These are phyloP conservation scores for Pteronura brasiliensis DNA, from an alignment of 2,113 vertebrate genomes.

Conservation along the genomic window DNA sequence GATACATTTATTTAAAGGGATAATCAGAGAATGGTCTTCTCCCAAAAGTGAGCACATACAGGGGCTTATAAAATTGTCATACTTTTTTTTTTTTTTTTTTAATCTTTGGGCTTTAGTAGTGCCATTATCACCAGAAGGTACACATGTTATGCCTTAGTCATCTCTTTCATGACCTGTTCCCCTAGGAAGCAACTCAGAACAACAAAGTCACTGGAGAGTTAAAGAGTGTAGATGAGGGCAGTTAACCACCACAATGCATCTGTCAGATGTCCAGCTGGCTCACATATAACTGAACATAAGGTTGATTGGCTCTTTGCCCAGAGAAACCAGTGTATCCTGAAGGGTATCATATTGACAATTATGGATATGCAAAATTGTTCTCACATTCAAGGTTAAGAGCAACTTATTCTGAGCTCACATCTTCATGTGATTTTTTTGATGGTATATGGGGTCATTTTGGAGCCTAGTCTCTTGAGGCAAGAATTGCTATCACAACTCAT, in stretches of 20 bases:
- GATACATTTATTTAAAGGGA: background rate
- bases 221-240: constrained; percentile 26
- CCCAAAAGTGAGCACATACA: background rate
- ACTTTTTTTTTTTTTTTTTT: background rate
- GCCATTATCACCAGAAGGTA: background rate
- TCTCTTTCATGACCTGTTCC: background rate
- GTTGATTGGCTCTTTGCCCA: constrained; percentile 62
- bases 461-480: constrained; percentile 1
- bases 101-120: background rate
- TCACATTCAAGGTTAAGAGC: constrained; percentile 69
- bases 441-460: constrained; percentile 64
- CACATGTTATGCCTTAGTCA: background rate
- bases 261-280: constrained; percentile 69
- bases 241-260: constrained; percentile 42
- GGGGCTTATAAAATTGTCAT: background rate
- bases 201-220: constrained; percentile 48
- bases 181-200: background rate
- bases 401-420: constrained; percentile 56
- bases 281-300: constrained; percentile 55
- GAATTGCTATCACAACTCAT: constrained; percentile 1
- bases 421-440: constrained; percentile 51
- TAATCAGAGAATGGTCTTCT: background rate
- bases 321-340: constrained; percentile 56
- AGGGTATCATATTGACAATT: constrained; percentile 72
- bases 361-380: constrained; percentile 68